These are phyloP conservation scores for Belgica antarctica DNA, from an alignment of 2,888 invertebrate species.

Conservation along the genomic window DNA sequence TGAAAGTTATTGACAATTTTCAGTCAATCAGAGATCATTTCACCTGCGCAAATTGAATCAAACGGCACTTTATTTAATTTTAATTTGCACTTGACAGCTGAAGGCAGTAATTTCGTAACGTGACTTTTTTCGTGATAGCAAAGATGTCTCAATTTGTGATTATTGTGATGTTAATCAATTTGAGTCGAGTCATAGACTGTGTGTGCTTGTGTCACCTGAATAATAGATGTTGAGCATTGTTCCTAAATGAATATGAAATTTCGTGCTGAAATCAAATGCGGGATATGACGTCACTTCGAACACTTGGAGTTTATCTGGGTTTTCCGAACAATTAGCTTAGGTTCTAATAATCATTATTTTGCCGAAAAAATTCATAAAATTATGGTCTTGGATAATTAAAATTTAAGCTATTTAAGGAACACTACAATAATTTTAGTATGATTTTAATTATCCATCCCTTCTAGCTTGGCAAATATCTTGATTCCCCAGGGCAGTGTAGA, in stretches of 20 bases:
- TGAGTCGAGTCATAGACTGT: slow-evolving; percentile 9
- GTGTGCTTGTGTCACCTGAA: slow-evolving; percentile 42
- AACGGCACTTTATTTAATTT: slow-evolving; percentile 18
- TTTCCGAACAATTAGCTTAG: not conserved
- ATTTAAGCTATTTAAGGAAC: slow-evolving; percentile 5
- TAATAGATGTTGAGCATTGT: slow-evolving; percentile 35
- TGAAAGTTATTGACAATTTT: not conserved
- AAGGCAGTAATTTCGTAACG: slow-evolving; percentile 1
- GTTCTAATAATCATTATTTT: not conserved
- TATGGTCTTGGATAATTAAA: slow-evolving; percentile 13
- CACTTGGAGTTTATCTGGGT: slow-evolving; percentile 26
- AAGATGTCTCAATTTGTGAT: slow-evolving; percentile 3
- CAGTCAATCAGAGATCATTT: not conserved
- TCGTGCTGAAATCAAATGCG: too few species aligned
- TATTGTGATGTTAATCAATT: slow-evolving; percentile 24
- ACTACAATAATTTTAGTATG: not conserved
- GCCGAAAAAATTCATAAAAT: not conserved
- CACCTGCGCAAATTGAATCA: slow-evolving; percentile 20
- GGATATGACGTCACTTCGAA: too few species aligned
- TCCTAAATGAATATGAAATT: slow-evolving; percentile 27
- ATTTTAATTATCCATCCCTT: slow-evolving; percentile 1
- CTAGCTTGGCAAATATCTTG: too few species aligned
- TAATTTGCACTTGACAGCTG: not conserved
- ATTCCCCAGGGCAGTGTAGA: too few species aligned
- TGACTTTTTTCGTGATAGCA: slow-evolving; percentile 9